Evolutionary conservation across 2,797 vertebrate genomes (phyloP).

Genomic region (Borostomias antarcticus): DNA sequence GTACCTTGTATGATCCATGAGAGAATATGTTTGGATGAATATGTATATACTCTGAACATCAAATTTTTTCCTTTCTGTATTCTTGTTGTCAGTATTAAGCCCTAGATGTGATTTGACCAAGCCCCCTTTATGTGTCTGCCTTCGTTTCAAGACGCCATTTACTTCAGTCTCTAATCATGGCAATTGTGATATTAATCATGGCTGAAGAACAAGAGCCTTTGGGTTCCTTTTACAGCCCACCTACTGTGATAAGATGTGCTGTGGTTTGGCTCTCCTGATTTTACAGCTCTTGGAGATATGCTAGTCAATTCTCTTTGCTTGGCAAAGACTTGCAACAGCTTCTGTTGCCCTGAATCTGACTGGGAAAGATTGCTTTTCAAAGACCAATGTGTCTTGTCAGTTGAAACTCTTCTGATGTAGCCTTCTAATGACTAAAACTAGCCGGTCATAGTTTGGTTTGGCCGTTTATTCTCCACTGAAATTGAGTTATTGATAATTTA

Average conservation of each 20-base stretch:
- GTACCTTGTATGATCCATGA: too few relatives aligned
- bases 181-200: conserved; percentile 15
- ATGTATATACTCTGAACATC: background rate
- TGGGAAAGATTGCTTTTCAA: background rate
- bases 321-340: background rate
- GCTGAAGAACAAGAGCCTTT: conserved; percentile 13
- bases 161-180: conserved; percentile 12
- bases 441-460: too few relatives aligned
- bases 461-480: too few relatives aligned
- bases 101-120: background rate
- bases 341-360: background rate
- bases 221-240: conserved; percentile 38
- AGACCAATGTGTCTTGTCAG: background rate
- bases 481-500: background rate
- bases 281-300: conserved; percentile 35
- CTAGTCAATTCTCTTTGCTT: conserved; percentile 26
- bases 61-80: background rate
- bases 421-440: too few relatives aligned
- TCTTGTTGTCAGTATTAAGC: background rate
- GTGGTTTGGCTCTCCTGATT: conserved; percentile 19
- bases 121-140: background rate
- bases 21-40: too few relatives aligned
- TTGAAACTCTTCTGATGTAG: background rate
- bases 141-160: conserved; percentile 6
- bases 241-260: conserved; percentile 46